phyloP scores from a whole-genome alignment of 53 echinoderm and acorn worm genomes.

The Luidia sarsii region DNA sequence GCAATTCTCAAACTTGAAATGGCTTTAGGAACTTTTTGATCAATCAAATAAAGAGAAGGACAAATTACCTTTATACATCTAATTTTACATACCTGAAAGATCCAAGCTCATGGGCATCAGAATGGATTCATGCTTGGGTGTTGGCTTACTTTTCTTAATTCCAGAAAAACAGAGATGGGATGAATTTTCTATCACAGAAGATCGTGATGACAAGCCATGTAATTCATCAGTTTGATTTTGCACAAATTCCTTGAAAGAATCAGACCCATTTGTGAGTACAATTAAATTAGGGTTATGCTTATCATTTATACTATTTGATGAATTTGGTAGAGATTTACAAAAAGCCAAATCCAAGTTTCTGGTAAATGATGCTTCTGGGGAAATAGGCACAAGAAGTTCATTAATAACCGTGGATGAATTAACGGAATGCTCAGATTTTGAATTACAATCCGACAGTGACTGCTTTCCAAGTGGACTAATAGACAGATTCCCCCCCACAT shows the following conservation, averaged over 20 bases:
- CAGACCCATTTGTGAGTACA: not conserved
- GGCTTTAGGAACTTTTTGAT: too few species aligned
- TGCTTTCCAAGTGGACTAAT: constrained; percentile 38
- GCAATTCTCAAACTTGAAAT: too few species aligned
- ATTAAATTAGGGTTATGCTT: constrained; percentile 18
- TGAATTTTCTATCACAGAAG: constrained; percentile 12
- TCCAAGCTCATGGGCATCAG: constrained; percentile 29
- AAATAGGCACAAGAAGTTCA: constrained; percentile 74
- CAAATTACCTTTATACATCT: too few species aligned
- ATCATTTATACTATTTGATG: not conserved
- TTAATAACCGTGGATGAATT: constrained; percentile 60
- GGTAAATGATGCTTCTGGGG: constrained; percentile 74
- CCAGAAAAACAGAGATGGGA: constrained; percentile 37
- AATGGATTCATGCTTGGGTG: not conserved
- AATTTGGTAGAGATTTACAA: not conserved
- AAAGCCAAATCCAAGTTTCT: constrained; percentile 66
- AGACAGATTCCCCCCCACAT: not conserved
- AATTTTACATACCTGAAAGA: constrained; percentile 40
- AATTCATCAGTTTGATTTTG: not conserved
- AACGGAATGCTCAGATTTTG: constrained; percentile 41
- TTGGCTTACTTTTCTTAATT: not conserved
- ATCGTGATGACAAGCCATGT: not conserved
- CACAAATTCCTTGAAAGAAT: constrained; percentile 21
- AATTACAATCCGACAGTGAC: constrained; percentile 28
- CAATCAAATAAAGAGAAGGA: too few species aligned